A percentile compares a stretch with the other conserved stretches of the same genome.
Conservation (phyloP, 2,888 invertebrate genomes). For the Drosophila neotestacea region DNA sequence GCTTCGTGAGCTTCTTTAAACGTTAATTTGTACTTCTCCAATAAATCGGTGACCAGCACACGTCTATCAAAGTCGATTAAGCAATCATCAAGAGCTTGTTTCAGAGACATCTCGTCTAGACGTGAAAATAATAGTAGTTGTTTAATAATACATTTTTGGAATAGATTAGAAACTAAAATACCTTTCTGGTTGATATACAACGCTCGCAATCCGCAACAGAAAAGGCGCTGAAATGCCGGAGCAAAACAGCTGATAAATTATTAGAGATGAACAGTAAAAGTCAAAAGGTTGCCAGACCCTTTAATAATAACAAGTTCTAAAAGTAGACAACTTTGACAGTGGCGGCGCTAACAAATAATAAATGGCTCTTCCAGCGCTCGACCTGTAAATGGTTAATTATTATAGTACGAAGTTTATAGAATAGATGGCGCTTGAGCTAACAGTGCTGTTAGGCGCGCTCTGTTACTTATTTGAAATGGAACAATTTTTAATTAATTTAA, state of each 20-base stretch:
- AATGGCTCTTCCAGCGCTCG: neutral
- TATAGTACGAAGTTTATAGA: fast-evolving
- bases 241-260: conserved; percentile 30
- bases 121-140: neutral
- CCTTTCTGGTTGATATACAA: neutral
- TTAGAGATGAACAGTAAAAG: conserved; percentile 15
- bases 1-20: conserved; percentile 73
- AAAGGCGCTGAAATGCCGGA: conserved; percentile 30
- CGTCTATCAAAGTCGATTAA: conserved; percentile 81
- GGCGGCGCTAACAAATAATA: too few relatives aligned
- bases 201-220: conserved; percentile 13
- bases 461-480: conserved; percentile 4
- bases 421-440: conserved; percentile 37
- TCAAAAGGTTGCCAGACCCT: neutral
- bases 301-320: too few relatives aligned
- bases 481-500: conserved; percentile 5
- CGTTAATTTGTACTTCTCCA: conserved; percentile 79
- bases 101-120: conserved; percentile 55
- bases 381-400: conserved; percentile 12
- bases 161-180: conserved; percentile 10
- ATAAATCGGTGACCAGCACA: conserved; percentile 80
- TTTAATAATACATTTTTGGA: neutral
- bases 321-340: too few relatives aligned
- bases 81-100: conserved; percentile 78
- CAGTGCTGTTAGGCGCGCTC: conserved; percentile 1